Evolutionary conservation across 2,113 vertebrate species (phyloP), one percentile per base, ranked within the genome.

Genomic region (Eptesicus fuscus): DNA sequence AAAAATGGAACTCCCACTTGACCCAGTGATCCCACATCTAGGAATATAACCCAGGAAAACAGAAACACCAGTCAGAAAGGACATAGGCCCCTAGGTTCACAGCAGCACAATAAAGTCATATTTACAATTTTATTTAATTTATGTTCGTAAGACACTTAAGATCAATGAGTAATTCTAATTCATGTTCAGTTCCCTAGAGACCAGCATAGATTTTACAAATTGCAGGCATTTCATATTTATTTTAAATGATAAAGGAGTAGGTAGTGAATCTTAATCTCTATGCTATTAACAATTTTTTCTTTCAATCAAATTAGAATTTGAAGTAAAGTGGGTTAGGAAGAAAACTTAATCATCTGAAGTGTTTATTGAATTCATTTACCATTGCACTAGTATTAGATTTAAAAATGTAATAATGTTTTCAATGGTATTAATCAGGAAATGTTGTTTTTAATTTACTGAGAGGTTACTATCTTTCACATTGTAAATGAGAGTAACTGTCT

Each of bases 331-430:
- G 11, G 13, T 83, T 91, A 87, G 28, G 13, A 85, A 77, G 71
- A 70, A 65, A 79, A 80, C 28, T 88, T 96, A 96, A 93, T 96
- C 59, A 93, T 84, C 96, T 70, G 94, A 35, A 67, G 11, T 96
- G 63, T 84, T 94, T 91, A 89, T 95, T 96, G 44, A 96, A 96
- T 97, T 95, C 6, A 94, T 70, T 97, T 95, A 9, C 88, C 59
- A 23, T 80, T 96, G 47, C 42, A 63, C 6, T 88, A 93, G 83
- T 92, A 92, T 97, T 96, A 97, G 53, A 74, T 96, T 97, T 97
- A 56, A 95, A 93, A 96, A 93, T 79, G 0, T 84, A 96, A 97
- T 97, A 95, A 79, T 5, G 91, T 96, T 96, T 96, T 84, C 47
- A 97, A 78, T 65, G 51, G 61, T 82, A 96, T 96, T 95, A 96